These are phyloP conservation scores for Eilema caniola DNA, from an alignment of 2,888 invertebrate genomes.

Conservation along the genomic window DNA sequence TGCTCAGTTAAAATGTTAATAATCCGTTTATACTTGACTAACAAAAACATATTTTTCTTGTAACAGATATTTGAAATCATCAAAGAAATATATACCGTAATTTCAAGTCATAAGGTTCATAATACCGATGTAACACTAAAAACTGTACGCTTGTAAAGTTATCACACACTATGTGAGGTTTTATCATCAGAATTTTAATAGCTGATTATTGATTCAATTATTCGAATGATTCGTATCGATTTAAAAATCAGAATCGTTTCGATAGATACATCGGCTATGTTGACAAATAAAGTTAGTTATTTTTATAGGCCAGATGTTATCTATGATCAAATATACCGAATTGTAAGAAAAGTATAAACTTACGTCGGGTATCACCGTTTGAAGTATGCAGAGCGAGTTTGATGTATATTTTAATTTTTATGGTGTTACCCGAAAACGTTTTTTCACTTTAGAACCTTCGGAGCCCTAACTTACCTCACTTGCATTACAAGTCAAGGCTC, in stretches of 20 bases:
- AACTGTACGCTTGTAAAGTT: conserved; percentile 34
- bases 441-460: not conserved
- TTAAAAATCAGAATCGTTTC: conserved; percentile 44
- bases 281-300: conserved; percentile 49
- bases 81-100: conserved; percentile 27
- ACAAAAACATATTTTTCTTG: conserved; percentile 43
- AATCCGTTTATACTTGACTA: conserved; percentile 44
- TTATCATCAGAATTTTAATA: conserved; percentile 49
- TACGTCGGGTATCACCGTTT: not conserved
- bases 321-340: conserved; percentile 18
- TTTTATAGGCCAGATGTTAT: conserved; percentile 38
- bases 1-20: conserved; percentile 55
- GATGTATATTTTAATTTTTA: not conserved
- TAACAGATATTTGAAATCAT: conserved; percentile 30
- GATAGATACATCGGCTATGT: conserved; percentile 33
- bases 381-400: conserved; percentile 3
- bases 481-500: too few relatives aligned
- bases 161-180: conserved; percentile 38
- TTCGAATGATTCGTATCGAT: conserved; percentile 50
- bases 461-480: too few relatives aligned
- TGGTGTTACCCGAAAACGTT: not conserved
- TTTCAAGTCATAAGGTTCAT: not conserved
- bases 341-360: conserved; percentile 2
- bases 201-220: conserved; percentile 52
- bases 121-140: conserved; percentile 1